phyloP scores from a whole-genome alignment of 2,113 vertebrate species.

The Probosciger aterrimus region DNA sequence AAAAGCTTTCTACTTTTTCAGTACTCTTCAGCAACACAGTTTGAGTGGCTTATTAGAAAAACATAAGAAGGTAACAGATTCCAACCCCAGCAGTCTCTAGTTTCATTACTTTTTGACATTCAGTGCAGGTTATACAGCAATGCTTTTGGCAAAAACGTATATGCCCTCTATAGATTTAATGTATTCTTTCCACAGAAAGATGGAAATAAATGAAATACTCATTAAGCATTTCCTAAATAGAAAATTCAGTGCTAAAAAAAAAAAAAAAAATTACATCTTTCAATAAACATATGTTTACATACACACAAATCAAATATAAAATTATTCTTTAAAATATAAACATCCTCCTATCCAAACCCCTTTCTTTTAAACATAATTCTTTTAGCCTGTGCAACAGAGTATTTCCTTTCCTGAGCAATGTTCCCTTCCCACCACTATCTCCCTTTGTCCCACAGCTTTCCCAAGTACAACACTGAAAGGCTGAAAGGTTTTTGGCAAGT shows the following conservation, averaged over 20 bases:
- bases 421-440: background rate
- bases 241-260: background rate
- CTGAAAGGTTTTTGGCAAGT: background rate
- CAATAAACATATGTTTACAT: background rate
- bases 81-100: background rate
- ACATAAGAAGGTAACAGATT: conserved; percentile 53
- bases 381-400: background rate
- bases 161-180: conserved; percentile 34
- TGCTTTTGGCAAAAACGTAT: conserved; percentile 1
- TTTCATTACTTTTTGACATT: conserved; percentile 56
- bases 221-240: background rate
- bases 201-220: background rate
- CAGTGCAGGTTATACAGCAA: background rate
- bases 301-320: background rate
- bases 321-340: background rate
- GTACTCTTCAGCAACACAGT: conserved; percentile 34
- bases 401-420: background rate
- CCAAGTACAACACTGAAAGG: background rate
- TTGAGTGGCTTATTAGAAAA: conserved; percentile 62
- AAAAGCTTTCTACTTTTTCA: conserved; percentile 53
- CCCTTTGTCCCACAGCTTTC: background rate
- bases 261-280: background rate
- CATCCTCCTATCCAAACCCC: background rate
- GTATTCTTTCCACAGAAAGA: background rate
- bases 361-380: background rate